A percentile compares a stretch with the other conserved stretches of the same genome.
phyloP scores from a whole-genome alignment of 2,113 vertebrate genomes.

The Antennarius striatus region DNA sequence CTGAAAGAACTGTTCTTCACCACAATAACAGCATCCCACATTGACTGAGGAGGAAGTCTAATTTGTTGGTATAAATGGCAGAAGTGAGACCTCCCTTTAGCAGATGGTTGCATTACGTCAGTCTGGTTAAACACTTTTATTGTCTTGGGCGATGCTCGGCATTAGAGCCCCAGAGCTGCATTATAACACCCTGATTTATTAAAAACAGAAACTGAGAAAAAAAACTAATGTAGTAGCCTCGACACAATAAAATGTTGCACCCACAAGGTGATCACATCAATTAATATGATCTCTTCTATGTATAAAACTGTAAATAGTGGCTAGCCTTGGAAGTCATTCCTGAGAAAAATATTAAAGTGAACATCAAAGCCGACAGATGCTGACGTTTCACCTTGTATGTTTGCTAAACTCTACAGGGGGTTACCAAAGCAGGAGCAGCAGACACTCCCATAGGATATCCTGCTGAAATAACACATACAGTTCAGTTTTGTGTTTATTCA shows the following conservation, averaged over 20 bases:
- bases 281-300: background rate
- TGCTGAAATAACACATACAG: background rate
- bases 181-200: no score
- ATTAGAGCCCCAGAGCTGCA: no score
- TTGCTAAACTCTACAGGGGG: background rate
- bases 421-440: background rate
- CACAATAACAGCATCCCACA: background rate
- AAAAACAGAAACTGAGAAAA: no score
- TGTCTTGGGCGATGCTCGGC: no score
- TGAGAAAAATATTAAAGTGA: background rate
- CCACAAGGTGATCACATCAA: background rate
- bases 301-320: constrained; percentile 2
- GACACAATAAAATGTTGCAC: no score
- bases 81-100: background rate
- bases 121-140: background rate
- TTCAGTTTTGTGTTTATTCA: background rate
- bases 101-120: constrained; percentile 1
- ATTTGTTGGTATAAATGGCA: no score
- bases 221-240: no score
- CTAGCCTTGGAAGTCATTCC: background rate
- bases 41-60: background rate
- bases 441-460: background rate
- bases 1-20: background rate
- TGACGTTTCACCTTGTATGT: background rate
- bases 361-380: background rate